These are phyloP conservation scores for Cephalopholis sonnerati DNA, from an alignment of 2,113 vertebrate genomes.

Conservation along the genomic window DNA sequence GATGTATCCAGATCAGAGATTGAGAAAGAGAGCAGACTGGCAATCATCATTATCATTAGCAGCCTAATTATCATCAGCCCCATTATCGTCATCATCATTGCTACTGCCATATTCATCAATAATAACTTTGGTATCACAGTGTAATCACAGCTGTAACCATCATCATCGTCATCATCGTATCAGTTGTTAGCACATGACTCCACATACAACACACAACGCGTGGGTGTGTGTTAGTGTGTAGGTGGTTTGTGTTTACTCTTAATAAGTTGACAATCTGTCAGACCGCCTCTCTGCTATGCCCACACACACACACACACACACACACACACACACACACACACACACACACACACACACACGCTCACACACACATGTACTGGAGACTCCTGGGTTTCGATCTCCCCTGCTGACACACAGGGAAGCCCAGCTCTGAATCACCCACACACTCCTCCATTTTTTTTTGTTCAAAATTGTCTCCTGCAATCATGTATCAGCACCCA, in stretches of 20 bases:
- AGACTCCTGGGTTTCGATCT: conserved; percentile 31
- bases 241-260: conserved; percentile 36
- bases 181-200: background rate
- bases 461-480: conserved; percentile 20
- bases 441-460: background rate
- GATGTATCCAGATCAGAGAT: conserved; percentile 9
- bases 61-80: conserved; percentile 33
- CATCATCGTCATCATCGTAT: background rate
- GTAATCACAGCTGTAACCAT: conserved; percentile 24
- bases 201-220: background rate
- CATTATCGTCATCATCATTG: conserved; percentile 23
- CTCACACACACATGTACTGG: background rate
- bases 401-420: conserved; percentile 45
- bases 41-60: conserved; percentile 57
- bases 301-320: background rate
- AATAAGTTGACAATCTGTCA: conserved; percentile 20
- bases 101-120: conserved; percentile 36
- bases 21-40: conserved; percentile 14
- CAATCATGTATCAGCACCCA: conserved; percentile 43
- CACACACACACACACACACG: background rate
- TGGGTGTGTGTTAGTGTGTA: conserved; percentile 27
- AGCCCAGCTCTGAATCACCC: conserved; percentile 49
- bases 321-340: background rate
- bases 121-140: conserved; percentile 15
- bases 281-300: background rate